Evolutionary conservation across 2,797 vertebrate genomes (phyloP), one percentile per base, ranked within the genome.

Genomic region (Ceyx erithaca): DNA sequence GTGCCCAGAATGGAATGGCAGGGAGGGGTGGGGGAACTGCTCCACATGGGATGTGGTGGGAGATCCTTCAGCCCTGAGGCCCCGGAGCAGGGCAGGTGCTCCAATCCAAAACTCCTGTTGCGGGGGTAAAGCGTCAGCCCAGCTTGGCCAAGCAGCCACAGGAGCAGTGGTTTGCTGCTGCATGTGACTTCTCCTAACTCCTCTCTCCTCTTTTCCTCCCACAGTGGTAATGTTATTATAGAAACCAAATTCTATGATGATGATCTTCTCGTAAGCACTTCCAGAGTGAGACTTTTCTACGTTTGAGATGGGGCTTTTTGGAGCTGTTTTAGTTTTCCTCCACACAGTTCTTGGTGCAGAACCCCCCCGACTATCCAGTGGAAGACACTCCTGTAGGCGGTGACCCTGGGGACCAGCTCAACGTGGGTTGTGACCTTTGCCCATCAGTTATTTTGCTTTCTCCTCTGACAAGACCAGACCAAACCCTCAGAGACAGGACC

Each of bases 191-290:
- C 55, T 63, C 71, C 85, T 96, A 89, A 96, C 16, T 1, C 12
- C 19, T 88, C 64, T 78, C 57, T 91, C 59, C 46, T 73, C 52
- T 86, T 78, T 82, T 87, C 95, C 80, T 71, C 97, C 48, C 59
- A 10, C 97, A 99, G 99, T 85, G 99, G 99, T 82, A 99, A 99
- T 71, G 99, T 99, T 95, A 98, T 99, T 97, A 99, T 99, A 98
- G 99, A 99, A 98, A 99, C 99, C 83, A 99, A 99, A 97, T 99
- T 99, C 98, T 99, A 97, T 79, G 99, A 99, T 23, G 98, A 99
- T 12, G 98, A 99, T 64, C 99, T 99, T 96, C 99, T 99, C 3
- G 99, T 99, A 97, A 99, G 99, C 98, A 99, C 99, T 85, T 99
- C 99, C 95, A 98, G 98, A 97, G 99, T 99, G 97, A 99, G 99